Conservation (phyloP, 2,888 invertebrate genomes). For the Ophion costatus region DNA sequence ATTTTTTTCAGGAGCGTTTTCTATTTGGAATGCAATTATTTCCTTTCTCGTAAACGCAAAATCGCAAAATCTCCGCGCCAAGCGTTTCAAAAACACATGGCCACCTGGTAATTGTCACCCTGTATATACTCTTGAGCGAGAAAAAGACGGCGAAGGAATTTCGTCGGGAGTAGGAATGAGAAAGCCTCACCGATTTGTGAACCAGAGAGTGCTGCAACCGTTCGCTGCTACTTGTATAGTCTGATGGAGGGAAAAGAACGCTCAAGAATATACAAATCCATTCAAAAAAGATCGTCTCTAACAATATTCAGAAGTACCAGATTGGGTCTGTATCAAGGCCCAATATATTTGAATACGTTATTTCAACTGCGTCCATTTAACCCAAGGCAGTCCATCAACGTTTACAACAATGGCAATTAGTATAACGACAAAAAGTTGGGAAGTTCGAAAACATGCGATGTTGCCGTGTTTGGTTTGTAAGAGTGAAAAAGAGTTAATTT, state of each 20-base stretch:
- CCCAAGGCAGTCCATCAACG: background rate
- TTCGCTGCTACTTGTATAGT: slow-evolving; percentile 44
- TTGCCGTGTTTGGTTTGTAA: too few relatives aligned
- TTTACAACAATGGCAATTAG: too few relatives aligned
- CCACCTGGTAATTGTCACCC: background rate
- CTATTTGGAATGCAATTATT: background rate
- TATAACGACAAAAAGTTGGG: too few relatives aligned
- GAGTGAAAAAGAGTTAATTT: too few relatives aligned
- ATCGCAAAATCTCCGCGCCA: background rate
- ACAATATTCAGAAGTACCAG: background rate
- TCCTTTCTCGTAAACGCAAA: background rate
- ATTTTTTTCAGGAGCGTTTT: background rate
- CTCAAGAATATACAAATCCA: slow-evolving; percentile 9
- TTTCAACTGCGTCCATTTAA: background rate
- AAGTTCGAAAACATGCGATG: too few relatives aligned
- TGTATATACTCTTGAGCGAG: background rate
- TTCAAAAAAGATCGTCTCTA: slow-evolving; percentile 12
- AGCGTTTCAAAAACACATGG: background rate
- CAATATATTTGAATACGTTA: background rate
- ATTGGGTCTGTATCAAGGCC: background rate
- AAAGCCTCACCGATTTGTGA: slow-evolving; percentile 52
- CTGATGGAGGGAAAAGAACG: slow-evolving; percentile 40
- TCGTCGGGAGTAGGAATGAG: slow-evolving; percentile 55
- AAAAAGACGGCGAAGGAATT: slow-evolving; percentile 52
- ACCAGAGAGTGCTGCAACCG: slow-evolving; percentile 46